These are phyloP conservation scores for Romanomermis culicivorax DNA, from an alignment of 2,888 invertebrate species.

Conservation along the genomic window DNA sequence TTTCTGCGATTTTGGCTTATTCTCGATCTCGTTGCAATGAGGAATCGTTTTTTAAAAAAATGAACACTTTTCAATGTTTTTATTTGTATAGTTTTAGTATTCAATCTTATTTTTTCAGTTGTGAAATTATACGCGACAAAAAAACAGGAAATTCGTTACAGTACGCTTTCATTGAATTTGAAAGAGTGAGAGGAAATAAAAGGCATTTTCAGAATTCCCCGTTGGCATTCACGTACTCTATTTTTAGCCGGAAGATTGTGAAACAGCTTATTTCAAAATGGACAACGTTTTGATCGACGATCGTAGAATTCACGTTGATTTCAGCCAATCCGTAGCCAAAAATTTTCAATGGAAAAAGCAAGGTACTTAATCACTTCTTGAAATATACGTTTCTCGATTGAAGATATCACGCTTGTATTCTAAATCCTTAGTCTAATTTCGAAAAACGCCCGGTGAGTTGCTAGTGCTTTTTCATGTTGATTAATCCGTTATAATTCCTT, in stretches of 20 bases:
- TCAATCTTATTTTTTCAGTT: conserved; percentile 38
- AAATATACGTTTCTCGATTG: not conserved
- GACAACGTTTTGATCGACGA: conserved; percentile 98
- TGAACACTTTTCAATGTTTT: too few relatives aligned
- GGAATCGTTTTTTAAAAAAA: too few relatives aligned
- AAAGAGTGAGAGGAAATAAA: conserved; percentile 35
- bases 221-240: not conserved
- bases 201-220: too few relatives aligned
- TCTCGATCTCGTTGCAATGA: too few relatives aligned
- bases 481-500: too few relatives aligned
- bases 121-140: conserved; percentile 85
- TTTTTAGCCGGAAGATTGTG: conserved; percentile 48
- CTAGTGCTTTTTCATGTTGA: too few relatives aligned
- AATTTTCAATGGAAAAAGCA: conserved; percentile 12
- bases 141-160: conserved; percentile 76
- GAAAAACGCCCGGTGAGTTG: too few relatives aligned
- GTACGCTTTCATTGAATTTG: conserved; percentile 96
- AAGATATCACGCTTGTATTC: too few relatives aligned
- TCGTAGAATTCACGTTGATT: conserved; percentile 92
- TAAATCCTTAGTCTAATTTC: too few relatives aligned
- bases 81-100: too few relatives aligned
- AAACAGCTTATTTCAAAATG: conserved; percentile 98
- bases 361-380: too few relatives aligned
- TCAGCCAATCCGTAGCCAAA: conserved; percentile 93
- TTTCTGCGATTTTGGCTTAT: too few relatives aligned